phyloP scores from a whole-genome alignment of 2,797 vertebrate species.

The Sandelia bainsii region DNA sequence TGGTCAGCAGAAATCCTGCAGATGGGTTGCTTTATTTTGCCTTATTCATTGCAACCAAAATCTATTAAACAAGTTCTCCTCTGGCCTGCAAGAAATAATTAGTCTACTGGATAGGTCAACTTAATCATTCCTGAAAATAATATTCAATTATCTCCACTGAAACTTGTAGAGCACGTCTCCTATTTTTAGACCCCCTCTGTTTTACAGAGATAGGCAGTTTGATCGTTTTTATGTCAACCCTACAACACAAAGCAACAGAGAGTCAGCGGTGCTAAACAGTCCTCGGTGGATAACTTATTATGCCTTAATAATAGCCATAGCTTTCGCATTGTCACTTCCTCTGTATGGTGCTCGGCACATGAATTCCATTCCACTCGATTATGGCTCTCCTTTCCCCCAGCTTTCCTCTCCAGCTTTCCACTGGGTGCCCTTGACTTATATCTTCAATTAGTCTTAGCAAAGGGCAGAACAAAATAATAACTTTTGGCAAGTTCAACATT shows the following conservation, averaged over 20 bases:
- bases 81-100: constrained; percentile 85
- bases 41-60: constrained; percentile 78
- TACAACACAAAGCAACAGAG: constrained; percentile 73
- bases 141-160: constrained; percentile 85
- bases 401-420: constrained; percentile 55
- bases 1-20: constrained; percentile 60
- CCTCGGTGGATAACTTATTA: constrained; percentile 73
- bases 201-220: constrained; percentile 80
- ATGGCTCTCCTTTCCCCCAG: constrained; percentile 44
- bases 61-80: constrained; percentile 81
- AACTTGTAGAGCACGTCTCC: constrained; percentile 81
- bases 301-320: constrained; percentile 75
- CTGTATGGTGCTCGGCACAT: constrained; percentile 55
- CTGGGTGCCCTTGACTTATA: constrained; percentile 67
- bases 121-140: constrained; percentile 89
- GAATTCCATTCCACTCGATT: constrained; percentile 58
- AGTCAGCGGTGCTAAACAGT: constrained; percentile 68
- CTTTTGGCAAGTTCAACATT: constrained; percentile 50
- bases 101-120: constrained; percentile 86
- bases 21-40: constrained; percentile 72
- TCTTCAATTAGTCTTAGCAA: constrained; percentile 74
- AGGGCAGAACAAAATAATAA: constrained; percentile 55
- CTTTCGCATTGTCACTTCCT: constrained; percentile 67
- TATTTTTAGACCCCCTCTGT: constrained; percentile 82
- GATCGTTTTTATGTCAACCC: constrained; percentile 75